These are phyloP conservation scores for Daktulosphaira vitifoliae DNA, from an alignment of 1,140 invertebrate genomes.

Conservation along the genomic window DNA sequence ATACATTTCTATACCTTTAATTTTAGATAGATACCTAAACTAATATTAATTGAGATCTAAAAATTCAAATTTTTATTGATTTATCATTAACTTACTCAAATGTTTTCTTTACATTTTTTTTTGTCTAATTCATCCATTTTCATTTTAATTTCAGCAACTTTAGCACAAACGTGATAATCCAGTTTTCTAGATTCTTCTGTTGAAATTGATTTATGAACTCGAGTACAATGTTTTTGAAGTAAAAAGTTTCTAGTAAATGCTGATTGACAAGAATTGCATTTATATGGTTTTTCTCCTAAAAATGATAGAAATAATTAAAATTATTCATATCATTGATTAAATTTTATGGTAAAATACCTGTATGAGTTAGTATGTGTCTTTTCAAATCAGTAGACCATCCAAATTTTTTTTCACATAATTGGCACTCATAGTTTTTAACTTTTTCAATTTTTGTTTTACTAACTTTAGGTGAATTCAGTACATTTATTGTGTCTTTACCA, in stretches of 20 bases:
- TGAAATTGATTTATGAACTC: constrained; percentile 39
- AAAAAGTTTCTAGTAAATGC: constrained; percentile 53
- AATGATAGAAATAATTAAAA: background rate
- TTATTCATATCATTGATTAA: no score
- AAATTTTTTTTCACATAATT: constrained; percentile 41
- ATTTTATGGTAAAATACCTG: constrained; percentile 41
- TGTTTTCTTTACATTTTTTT: no score
- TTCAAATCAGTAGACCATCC: constrained; percentile 44
- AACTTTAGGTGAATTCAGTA: background rate
- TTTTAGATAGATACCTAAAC: no score
- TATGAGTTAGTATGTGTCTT: constrained; percentile 64
- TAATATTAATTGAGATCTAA: no score
- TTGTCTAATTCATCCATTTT: constrained; percentile 34
- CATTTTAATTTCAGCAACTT: constrained; percentile 30
- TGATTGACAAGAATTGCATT: constrained; percentile 67
- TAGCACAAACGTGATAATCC: constrained; percentile 16
- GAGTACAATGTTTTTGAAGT: constrained; percentile 42
- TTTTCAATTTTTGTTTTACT: constrained; percentile 20
- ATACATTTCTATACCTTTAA: no score
- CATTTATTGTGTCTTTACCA: constrained; percentile 35
- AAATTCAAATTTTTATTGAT: no score
- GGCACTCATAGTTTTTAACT: constrained; percentile 41
- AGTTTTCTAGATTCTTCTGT: constrained; percentile 29
- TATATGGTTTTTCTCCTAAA: constrained; percentile 58
- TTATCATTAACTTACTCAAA: background rate